A percentile compares a stretch with the other conserved stretches of the same genome.
These are phyloP conservation scores for Pyxicephalus adspersus DNA, from an alignment of 2,113 vertebrate species.

Conservation along the genomic window DNA sequence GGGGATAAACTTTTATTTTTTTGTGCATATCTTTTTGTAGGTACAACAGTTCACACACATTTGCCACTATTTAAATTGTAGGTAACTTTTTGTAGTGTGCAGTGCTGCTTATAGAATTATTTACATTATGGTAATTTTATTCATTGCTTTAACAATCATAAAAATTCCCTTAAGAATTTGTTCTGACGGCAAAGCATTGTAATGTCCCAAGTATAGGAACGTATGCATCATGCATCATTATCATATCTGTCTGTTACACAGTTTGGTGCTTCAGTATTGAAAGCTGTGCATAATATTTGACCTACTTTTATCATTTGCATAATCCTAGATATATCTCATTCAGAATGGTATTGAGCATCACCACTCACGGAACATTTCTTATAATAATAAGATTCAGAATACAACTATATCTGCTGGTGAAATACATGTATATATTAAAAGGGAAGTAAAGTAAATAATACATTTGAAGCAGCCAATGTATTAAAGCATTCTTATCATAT, in stretches of 20 bases:
- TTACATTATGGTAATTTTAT: background rate
- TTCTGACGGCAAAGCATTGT: background rate
- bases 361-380: too few species aligned
- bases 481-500: too few species aligned
- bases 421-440: too few species aligned
- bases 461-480: too few species aligned
- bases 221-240: background rate
- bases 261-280: background rate
- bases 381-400: too few species aligned
- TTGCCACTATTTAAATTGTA: background rate
- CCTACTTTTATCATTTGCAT: background rate
- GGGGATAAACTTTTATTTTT: too few species aligned
- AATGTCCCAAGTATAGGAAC: background rate
- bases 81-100: too few species aligned
- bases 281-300: conserved; percentile 14
- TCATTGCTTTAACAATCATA: background rate
- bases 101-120: background rate
- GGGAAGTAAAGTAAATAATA: too few species aligned
- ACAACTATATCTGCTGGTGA: too few species aligned
- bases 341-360: too few species aligned
- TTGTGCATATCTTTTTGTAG: background rate
- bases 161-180: background rate
- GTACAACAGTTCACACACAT: background rate
- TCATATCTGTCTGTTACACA: background rate
- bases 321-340: background rate